Evolutionary conservation across 2,888 invertebrate species (phyloP).

Genomic region (Volucella zonaria): DNA sequence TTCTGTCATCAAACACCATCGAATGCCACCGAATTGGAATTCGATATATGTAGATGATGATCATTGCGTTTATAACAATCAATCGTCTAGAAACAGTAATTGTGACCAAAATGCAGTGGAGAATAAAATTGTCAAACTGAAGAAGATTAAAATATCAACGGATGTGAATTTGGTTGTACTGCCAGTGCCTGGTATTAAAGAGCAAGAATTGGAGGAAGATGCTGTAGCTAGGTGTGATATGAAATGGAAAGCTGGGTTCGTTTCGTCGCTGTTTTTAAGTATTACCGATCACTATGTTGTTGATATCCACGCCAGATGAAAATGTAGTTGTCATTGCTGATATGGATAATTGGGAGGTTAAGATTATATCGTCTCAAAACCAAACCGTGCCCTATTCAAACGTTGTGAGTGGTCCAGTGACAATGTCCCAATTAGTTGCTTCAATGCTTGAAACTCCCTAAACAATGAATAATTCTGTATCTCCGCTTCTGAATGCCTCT

Average conservation of each 20-base stretch:
- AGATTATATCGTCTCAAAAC: slow-evolving; percentile 83
- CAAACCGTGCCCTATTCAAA: slow-evolving; percentile 83
- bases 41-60: slow-evolving; percentile 83
- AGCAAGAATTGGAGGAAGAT: slow-evolving; percentile 78
- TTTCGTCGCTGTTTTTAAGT: slow-evolving; percentile 86
- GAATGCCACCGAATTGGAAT: slow-evolving; percentile 89
- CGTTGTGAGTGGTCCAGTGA: slow-evolving; percentile 84
- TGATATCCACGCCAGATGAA: slow-evolving; percentile 89
- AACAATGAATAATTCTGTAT: slow-evolving; percentile 89
- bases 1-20: slow-evolving; percentile 88
- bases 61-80: slow-evolving; percentile 75
- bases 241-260: slow-evolving; percentile 83
- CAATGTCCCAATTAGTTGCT: slow-evolving; percentile 92
- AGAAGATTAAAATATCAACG: slow-evolving; percentile 22
- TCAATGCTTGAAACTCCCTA: slow-evolving; percentile 92
- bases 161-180: slow-evolving; percentile 78
- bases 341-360: slow-evolving; percentile 88
- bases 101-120: slow-evolving; percentile 22
- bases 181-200: slow-evolving; percentile 83
- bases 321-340: slow-evolving; percentile 92
- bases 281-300: slow-evolving; percentile 86
- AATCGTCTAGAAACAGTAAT: slow-evolving; percentile 56
- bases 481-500: slow-evolving; percentile 89
- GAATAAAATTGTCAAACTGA: slow-evolving; percentile 48
- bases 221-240: slow-evolving; percentile 77